A percentile compares a stretch with the other conserved stretches of the same genome.
phyloP scores from a whole-genome alignment of 2,888 invertebrate genomes.

The Pseudeuparius sepicola region DNA sequence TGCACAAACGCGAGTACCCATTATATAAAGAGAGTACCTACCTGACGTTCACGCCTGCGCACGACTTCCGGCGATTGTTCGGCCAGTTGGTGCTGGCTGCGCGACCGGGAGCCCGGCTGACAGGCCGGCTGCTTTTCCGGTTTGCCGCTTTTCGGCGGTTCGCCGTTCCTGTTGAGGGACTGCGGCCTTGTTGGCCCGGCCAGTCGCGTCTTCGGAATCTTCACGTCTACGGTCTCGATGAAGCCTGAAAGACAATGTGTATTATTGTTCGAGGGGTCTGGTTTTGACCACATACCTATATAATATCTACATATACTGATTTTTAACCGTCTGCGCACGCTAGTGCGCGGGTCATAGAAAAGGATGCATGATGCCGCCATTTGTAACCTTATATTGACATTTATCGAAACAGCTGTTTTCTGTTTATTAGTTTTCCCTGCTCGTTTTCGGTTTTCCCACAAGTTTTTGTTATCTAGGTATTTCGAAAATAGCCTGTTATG shows the following conservation, averaged over 20 bases:
- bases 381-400: too few species aligned
- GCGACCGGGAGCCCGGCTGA: conserved; percentile 26
- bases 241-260: conserved; percentile 15
- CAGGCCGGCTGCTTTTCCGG: conserved; percentile 20
- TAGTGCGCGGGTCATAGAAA: too few species aligned
- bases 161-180: conserved; percentile 35
- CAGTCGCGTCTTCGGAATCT: conserved; percentile 37
- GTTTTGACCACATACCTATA: too few species aligned
- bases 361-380: too few species aligned
- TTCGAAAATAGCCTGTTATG: too few species aligned
- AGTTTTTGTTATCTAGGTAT: too few species aligned
- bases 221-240: conserved; percentile 31
- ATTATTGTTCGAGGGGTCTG: conserved; percentile 16
- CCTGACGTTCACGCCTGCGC: conserved; percentile 31
- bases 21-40: conserved; percentile 25
- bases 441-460: too few species aligned
- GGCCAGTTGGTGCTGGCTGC: conserved; percentile 34
- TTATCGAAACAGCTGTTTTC: too few species aligned
- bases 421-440: too few species aligned
- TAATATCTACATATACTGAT: too few species aligned
- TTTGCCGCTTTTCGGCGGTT: conserved; percentile 27
- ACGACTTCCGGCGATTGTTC: conserved; percentile 35
- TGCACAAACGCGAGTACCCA: too few species aligned
- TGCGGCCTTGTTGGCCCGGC: conserved; percentile 36
- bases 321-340: too few species aligned